Base-by-base conservation (phyloP, 2,797 vertebrate species). In the Enteromius unitaeniatus region DNA sequence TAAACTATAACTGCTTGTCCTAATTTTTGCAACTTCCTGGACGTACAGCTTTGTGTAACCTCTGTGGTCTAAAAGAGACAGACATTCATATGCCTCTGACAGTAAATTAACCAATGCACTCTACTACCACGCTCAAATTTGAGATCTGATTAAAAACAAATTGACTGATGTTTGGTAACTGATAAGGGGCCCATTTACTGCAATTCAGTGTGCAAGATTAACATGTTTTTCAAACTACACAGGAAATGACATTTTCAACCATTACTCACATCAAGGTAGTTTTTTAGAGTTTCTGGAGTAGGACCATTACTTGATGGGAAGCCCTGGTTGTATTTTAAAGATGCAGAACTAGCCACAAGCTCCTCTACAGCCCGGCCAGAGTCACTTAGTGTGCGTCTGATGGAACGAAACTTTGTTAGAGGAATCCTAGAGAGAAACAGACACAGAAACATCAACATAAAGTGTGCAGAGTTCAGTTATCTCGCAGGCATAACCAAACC, bases 221-320 rank as follows among this genome's bases (percentile, higher is more conserved):
- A 11, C 81, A 70, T 83, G 78, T 17, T 80, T 0, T 51, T 76
- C 26, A 26, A 64, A 76, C 40, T n/a, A 34, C 47, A 64, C 62
- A 0, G 81, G 40, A 77, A 42, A 31, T 10, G 0, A 65, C 8
- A n/a, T 6, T 11, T 51, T 31, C 42, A 67, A 34, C 26, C 45
- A 37, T 3, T 3, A 94, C 96, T 97, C 90, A 99, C 98, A 73
- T 99, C 98, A 86, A 99, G 93, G 92, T 97, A 99, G 93, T 99
- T 99, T 91, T 95, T 99, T 84, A 99, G 93, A 1, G 92, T 90
- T 89, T 99, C 98, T 0, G 98, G 97, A 23, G 95, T 94, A 26
- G 98, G 97, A 0, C n/a, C 91, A 0, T 84, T 89, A 19, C 87
- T 86, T 2, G 90, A 19, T 0, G 93, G 91, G 23, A 94, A 94